Evolutionary conservation across 2,113 vertebrate genomes (phyloP), one percentile per base, ranked within the genome.

Genomic region (Gambusia holbrooki): DNA sequence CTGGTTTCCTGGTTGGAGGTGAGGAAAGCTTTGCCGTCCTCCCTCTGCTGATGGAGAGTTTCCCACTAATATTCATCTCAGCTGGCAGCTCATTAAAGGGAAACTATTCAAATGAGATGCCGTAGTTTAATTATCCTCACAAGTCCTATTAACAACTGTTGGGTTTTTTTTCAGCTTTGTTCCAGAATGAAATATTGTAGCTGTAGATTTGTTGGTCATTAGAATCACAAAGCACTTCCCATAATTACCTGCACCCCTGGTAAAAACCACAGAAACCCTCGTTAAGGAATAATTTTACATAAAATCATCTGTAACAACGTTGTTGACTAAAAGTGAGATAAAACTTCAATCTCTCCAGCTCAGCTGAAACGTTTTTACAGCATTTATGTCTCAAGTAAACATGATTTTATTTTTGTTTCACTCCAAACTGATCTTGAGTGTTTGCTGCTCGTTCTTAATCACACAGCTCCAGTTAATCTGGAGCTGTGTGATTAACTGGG

Each of bases 71-170:
- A 42, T 75, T 73, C 54, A 69, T 65, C 25, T 37, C 35, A 33
- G 40, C 76, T 11, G 69, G 32, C 60, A 54, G 33, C 67, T 71
- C 51, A 33, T 67, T 40, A 62, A 28, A 62, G 66, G 60, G 35
- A 5, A 37, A 35, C 63, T 40, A 58, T 7, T 25, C 22, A 33
- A 29, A 25, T 8, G 17, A 27, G n/a, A 64, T 51, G 22, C 42
- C 65, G 25, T 54, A 70, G 7, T 25, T 11, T 62, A 33, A 71
- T 78, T 64, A 25, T 51, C 27, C 42, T 35, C 10, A 14, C 0
- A n/a, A 42, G 37, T 40, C n/a, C 35, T 27, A 42, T 28, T 42
- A 42, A 66, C 15, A 66, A 12, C 17, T 22, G 30, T 51, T 6
- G 4, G 5, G 5, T 5, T 5, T 51, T 22, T 54, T 54, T 54